phyloP scores from a whole-genome alignment of 2,113 vertebrate species.

The Seriola aureovittata region DNA sequence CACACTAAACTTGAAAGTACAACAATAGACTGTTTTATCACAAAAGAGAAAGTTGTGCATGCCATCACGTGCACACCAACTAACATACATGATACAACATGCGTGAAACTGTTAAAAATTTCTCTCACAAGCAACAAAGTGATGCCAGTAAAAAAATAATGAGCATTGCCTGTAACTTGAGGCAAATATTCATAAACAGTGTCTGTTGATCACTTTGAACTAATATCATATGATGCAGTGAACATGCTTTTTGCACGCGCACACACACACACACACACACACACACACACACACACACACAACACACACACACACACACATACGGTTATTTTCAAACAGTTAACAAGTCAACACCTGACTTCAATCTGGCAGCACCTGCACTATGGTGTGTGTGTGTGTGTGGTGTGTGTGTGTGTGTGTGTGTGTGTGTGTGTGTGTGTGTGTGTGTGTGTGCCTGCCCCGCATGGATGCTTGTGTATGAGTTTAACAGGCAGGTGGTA shows the following conservation, averaged over 20 bases:
- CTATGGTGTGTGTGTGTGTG: constrained; percentile 40
- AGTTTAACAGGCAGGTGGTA: constrained; percentile 85
- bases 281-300: constrained; percentile 36
- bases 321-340: constrained; percentile 25
- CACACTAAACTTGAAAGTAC: neutral
- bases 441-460: constrained; percentile 47
- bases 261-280: constrained; percentile 31
- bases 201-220: constrained; percentile 2
- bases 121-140: neutral
- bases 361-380: constrained; percentile 74
- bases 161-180: neutral
- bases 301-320: constrained; percentile 43
- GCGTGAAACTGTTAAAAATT: neutral
- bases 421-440: constrained; percentile 59
- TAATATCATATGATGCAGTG: neutral
- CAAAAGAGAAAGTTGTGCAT: neutral
- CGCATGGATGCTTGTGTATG: constrained; percentile 59
- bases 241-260: neutral
- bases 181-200: neutral
- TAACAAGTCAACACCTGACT: constrained; percentile 74
- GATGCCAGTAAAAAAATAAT: neutral
- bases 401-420: constrained; percentile 59
- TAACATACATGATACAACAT: neutral
- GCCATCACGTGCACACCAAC: neutral
- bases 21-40: too few relatives aligned